A percentile compares a stretch with the other conserved stretches of the same genome.
phyloP scores from a whole-genome alignment of 2,797 vertebrate genomes.

The Chaetodon trifasciatus region DNA sequence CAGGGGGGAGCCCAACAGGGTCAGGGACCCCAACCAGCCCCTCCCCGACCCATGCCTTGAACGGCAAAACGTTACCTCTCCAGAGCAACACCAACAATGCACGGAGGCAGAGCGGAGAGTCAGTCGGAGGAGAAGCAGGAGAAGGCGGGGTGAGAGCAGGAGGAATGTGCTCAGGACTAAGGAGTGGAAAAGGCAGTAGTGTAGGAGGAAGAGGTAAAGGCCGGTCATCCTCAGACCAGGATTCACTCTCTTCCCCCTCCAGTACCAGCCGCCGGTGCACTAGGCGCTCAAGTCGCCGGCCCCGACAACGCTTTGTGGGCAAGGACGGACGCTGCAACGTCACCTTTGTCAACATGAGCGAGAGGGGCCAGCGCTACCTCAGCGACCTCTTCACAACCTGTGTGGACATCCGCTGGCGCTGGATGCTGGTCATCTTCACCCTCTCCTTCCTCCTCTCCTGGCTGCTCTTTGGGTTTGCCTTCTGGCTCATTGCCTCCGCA shows the following conservation, averaged over 20 bases:
- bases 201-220: conserved; percentile 72
- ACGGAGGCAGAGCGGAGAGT: conserved; percentile 69
- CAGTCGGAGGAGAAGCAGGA: conserved; percentile 66
- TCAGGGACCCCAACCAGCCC: conserved; percentile 72
- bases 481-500: conserved; percentile 93
- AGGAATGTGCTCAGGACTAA: conserved; percentile 67
- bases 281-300: conserved; percentile 77
- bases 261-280: conserved; percentile 62
- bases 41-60: conserved; percentile 76
- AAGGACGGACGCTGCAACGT: conserved; percentile 90
- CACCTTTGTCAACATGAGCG: conserved; percentile 93
- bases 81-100: conserved; percentile 75
- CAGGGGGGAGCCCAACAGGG: conserved; percentile 70
- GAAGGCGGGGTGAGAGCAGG: conserved; percentile 74
- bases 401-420: conserved; percentile 95
- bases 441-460: conserved; percentile 95
- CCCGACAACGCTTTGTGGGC: conserved; percentile 87
- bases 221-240: conserved; percentile 61
- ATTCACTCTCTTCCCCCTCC: conserved; percentile 74
- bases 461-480: conserved; percentile 93
- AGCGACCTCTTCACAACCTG: conserved; percentile 95
- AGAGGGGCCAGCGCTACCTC: conserved; percentile 93
- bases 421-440: conserved; percentile 95
- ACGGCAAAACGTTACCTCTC: conserved; percentile 78
- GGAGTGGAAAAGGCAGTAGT: conserved; percentile 61